Evolutionary conservation across 2,113 vertebrate species (phyloP).

Genomic region (Ciconia maguari): DNA sequence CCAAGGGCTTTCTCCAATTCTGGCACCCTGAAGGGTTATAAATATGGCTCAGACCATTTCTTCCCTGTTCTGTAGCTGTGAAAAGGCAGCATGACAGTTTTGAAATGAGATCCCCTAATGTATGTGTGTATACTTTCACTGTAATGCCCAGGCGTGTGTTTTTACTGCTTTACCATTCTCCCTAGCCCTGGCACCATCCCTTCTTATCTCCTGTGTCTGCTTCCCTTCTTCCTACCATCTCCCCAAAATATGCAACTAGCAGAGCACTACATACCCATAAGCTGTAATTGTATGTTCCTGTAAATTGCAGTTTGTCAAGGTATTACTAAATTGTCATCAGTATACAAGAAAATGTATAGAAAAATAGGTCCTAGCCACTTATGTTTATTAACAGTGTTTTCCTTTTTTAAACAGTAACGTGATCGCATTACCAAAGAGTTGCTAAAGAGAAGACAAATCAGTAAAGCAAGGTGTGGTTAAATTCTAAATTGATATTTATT

Average conservation of each 20-base stretch:
- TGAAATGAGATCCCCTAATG: neutral
- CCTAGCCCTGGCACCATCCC: neutral
- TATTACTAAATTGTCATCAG: neutral
- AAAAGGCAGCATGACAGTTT: neutral
- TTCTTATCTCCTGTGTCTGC: neutral
- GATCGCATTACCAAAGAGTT: neutral
- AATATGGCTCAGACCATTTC: neutral
- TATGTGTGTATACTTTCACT: neutral
- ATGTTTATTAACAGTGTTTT: neutral
- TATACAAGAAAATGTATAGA: neutral
- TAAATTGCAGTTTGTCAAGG: neutral
- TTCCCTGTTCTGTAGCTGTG: neutral
- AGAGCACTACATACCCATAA: neutral
- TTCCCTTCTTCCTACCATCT: neutral
- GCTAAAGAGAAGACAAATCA: neutral
- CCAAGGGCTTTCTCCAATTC: neutral
- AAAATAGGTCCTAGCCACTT: neutral
- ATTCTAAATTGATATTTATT: neutral
- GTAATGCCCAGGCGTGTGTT: neutral
- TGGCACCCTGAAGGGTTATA: neutral
- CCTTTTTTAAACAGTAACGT: neutral
- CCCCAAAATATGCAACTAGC: neutral
- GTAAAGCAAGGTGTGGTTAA: neutral
- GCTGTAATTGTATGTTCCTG: rapidly evolving
- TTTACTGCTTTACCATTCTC: neutral